phyloP scores from a whole-genome alignment of 1,140 invertebrate genomes.

The Platyura marginata region DNA sequence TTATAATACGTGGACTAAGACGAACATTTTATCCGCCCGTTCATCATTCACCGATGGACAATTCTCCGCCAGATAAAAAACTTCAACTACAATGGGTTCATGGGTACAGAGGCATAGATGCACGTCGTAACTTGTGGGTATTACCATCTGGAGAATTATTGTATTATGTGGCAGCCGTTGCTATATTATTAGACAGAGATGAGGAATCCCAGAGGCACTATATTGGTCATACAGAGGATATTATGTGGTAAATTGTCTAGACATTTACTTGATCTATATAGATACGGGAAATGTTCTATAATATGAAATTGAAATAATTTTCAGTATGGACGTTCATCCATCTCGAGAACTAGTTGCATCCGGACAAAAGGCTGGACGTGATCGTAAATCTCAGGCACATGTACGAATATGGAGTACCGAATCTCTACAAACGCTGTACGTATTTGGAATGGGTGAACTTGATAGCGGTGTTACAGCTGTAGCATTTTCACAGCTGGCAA shows the following conservation, averaged over 20 bases:
- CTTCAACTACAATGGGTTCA: conserved; percentile 87
- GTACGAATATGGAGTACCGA: conserved; percentile 89
- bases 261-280: neutral
- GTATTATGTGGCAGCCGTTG: conserved; percentile 83
- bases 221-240: conserved; percentile 84
- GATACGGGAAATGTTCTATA: neutral
- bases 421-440: conserved; percentile 75
- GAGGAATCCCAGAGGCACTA: conserved; percentile 86
- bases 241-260: conserved; percentile 38
- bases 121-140: conserved; percentile 73
- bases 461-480: conserved; percentile 76
- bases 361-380: conserved; percentile 65
- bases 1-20: conserved; percentile 66
- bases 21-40: conserved; percentile 76
- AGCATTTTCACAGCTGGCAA: conserved; percentile 73
- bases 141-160: conserved; percentile 80
- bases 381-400: conserved; percentile 72
- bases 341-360: conserved; percentile 79
- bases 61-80: conserved; percentile 68
- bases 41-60: conserved; percentile 59
- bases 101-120: conserved; percentile 81
- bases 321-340: conserved; percentile 75
- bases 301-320: conserved; percentile 5
- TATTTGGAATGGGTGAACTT: conserved; percentile 82
- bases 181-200: conserved; percentile 76